Percentiles rank a stretch among this genome's conserved stretches.
Evolutionary conservation across 2,888 invertebrate species (phyloP).

Genomic region (Eristalis intricaria): DNA sequence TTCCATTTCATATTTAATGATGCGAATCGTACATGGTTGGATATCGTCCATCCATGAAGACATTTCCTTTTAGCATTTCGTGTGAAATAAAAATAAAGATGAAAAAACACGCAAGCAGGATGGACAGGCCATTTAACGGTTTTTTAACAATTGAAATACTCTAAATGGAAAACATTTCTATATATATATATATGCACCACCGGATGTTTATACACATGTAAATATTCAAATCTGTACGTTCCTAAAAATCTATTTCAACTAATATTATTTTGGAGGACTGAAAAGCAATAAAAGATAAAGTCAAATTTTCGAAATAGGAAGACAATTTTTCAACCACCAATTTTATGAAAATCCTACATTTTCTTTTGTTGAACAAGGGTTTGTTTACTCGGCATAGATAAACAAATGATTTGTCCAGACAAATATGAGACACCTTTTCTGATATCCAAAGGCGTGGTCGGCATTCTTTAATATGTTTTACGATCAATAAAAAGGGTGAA

Average conservation of each 20-base stretch:
- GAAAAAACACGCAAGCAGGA: constrained; percentile 1
- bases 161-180: neutral
- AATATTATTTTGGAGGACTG: neutral
- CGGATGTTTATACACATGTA: neutral
- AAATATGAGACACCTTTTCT: neutral
- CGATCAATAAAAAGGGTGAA: no score
- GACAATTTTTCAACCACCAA: no score
- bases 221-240: neutral
- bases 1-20: constrained; percentile 61
- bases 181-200: neutral
- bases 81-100: constrained; percentile 1
- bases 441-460: no score
- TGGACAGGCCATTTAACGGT: neutral
- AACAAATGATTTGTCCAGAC: neutral
- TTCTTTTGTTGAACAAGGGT: neutral
- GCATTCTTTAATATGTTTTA: no score
- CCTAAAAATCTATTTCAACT: neutral
- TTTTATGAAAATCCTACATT: neutral
- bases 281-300: no score
- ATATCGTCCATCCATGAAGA: constrained; percentile 44
- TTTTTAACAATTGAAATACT: neutral
- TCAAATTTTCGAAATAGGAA: neutral
- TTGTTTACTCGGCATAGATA: neutral
- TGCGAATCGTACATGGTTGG: constrained; percentile 46
- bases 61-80: constrained; percentile 26